Base-by-base conservation (phyloP, 2,113 vertebrate genomes). In the Sinocyclocheilus anophthalmus region DNA sequence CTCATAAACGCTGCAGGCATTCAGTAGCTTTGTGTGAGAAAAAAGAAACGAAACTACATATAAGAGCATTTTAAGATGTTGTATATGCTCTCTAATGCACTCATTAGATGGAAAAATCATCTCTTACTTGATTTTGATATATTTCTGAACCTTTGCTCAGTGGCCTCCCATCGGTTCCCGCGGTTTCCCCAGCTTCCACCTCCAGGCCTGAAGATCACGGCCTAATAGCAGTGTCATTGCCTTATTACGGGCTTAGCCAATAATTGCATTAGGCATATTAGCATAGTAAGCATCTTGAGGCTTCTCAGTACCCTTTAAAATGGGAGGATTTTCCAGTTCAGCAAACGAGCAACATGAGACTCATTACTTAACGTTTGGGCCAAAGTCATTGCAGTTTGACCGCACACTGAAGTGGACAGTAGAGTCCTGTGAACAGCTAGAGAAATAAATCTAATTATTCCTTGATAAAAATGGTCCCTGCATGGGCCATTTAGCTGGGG, bases 221-320 rank as follows among this genome's bases (percentile, higher is more conserved):
- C 81, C 59, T 33, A 83, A 55, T 82, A 82, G 9, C 81, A 33
- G 88, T 92, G 90, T 89, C 90, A 81, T 90, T 89, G 89, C 78
- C 85, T 92, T 89, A 90, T 93, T 94, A 92, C 61, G 90, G 88
- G 87, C 85, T 92, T 93, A 88, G 88, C 91, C 91, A 80, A 85
- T 93, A 92, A 88, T 94, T 95, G 90, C 88, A 93, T 93, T 92
- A 93, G 92, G 88, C 87, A 88, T 85, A 90, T 88, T 91, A 90
- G 69, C 67, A 87, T 88, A n/a, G 72, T 83, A 92, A 88, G 76
- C 61, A 86, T 93, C n/a, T 86, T 85, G 79, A 88, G 86, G 83
- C 67, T 53, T 18, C 76, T 89, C 86, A 85, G 79, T 91, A 92
- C 75, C 87, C 91, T n/a, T n/a, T 85, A 93, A 84, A 93, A 93